phyloP scores from a whole-genome alignment of 2,797 vertebrate species.

The Nannoperca obscura region DNA sequence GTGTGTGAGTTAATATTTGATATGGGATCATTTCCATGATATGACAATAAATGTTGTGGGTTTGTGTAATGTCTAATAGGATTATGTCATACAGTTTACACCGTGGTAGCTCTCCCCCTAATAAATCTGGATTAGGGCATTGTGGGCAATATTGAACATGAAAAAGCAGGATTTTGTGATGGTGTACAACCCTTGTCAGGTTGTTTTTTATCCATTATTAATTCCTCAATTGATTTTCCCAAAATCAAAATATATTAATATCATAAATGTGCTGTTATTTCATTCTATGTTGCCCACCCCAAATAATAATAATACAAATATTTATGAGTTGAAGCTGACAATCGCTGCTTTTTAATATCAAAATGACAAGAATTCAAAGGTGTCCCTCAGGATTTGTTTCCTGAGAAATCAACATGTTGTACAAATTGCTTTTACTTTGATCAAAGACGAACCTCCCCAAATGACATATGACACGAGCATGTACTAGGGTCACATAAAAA shows the following conservation, averaged over 20 bases:
- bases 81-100: too few relatives aligned
- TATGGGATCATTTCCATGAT: neutral
- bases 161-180: neutral
- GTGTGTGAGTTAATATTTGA: neutral
- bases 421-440: too few relatives aligned
- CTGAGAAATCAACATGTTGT: neutral
- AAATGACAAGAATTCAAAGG: neutral
- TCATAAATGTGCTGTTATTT: neutral
- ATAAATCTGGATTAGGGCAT: neutral
- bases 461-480: neutral
- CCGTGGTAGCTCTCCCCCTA: neutral
- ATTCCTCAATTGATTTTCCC: neutral
- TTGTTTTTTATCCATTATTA: neutral
- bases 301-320: neutral
- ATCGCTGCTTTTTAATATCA: neutral
- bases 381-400: neutral
- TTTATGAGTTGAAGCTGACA: too few relatives aligned
- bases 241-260: neutral
- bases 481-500: neutral
- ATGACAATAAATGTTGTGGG: neutral
- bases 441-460: neutral
- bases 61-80: too few relatives aligned
- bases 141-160: neutral
- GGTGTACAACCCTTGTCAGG: neutral
- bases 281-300: neutral